Evolutionary conservation across 2,888 invertebrate genomes (phyloP), one percentile per base, ranked within the genome.

Genomic region (Amphimallon solstitiale): DNA sequence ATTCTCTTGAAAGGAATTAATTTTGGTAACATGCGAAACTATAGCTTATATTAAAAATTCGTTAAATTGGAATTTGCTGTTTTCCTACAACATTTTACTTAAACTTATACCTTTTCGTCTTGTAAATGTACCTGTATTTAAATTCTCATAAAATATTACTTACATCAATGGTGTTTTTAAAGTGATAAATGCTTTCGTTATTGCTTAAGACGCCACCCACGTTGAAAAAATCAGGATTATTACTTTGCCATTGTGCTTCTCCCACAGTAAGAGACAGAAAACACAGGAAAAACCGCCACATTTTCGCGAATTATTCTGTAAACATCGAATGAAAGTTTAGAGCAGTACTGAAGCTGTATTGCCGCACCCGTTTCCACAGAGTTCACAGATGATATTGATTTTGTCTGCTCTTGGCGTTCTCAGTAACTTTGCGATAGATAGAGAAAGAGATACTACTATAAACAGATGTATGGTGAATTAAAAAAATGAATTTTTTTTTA

Each of bases 141-240:
- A 12, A n/a, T 14, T 48, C 34, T 15, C n/a, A 29, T 35, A 1
- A n/a, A 51, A 21, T 54, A 37, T 12, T 68, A 82, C 89, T 88
- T 86, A 95, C 95, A 78, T 90, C 89, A 73, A 96, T 93, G 23
- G 91, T 94, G 75, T 92, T 89, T 76, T 90, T 90, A 81, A 96
- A 96, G 83, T 92, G 90, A 9, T 85, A 84, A 77, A 92, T 90
- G 71, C 94, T 94, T 48, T 91, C 90, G 73, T 90, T 90, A 81
- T 90, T 92, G 68, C 94, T 94, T 17, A 97, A 87, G 1, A 97
- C 95, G n/a, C 95, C 96, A 15, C 96, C 96, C 67, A 97, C 94
- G 78, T 94, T 94, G 82, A 92, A 95, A 73, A 88, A 79, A 4
- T 78, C 80, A 1, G 81, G 81, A 74, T 80, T 81, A 7, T 72